Evolutionary conservation across 2,113 vertebrate species (phyloP).

Genomic region (Oceanites oceanicus): DNA sequence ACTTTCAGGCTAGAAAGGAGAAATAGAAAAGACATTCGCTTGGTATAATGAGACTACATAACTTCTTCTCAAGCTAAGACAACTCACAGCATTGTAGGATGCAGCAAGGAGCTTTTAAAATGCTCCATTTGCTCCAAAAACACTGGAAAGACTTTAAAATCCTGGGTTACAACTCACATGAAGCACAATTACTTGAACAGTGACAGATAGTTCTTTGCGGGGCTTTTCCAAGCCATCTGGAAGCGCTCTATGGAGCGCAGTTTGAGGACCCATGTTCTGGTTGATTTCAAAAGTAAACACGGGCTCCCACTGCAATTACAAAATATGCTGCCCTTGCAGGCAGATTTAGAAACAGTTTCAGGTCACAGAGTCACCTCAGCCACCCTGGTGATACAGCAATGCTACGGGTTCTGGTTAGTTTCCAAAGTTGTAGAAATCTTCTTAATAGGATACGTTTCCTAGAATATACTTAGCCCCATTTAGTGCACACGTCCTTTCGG

Average conservation of each 20-base stretch:
- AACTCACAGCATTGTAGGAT: not conserved
- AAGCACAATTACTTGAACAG: not conserved
- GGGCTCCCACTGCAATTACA: not conserved
- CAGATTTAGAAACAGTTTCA: conserved; percentile 11
- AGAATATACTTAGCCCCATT: not conserved
- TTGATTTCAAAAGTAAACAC: conserved; percentile 28
- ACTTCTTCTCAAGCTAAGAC: not conserved
- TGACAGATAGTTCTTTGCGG: not conserved
- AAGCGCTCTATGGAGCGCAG: not conserved
- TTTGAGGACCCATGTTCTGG: not conserved
- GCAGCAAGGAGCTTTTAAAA: not conserved
- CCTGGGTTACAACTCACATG: not conserved
- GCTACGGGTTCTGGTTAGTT: not conserved
- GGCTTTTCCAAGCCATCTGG: conserved; percentile 24
- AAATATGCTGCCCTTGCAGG: not conserved
- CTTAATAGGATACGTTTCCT: not conserved
- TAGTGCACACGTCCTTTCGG: not conserved
- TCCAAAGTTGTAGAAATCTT: not conserved
- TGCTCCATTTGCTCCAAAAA: not conserved
- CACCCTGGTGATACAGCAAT: not conserved
- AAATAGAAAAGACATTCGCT: not conserved
- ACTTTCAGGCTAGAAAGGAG: not conserved
- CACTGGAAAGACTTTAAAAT: not conserved
- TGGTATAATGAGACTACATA: not conserved
- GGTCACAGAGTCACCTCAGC: conserved; percentile 12